Conservation (phyloP, 2,797 vertebrate genomes). For the Etheostoma nigrum region DNA sequence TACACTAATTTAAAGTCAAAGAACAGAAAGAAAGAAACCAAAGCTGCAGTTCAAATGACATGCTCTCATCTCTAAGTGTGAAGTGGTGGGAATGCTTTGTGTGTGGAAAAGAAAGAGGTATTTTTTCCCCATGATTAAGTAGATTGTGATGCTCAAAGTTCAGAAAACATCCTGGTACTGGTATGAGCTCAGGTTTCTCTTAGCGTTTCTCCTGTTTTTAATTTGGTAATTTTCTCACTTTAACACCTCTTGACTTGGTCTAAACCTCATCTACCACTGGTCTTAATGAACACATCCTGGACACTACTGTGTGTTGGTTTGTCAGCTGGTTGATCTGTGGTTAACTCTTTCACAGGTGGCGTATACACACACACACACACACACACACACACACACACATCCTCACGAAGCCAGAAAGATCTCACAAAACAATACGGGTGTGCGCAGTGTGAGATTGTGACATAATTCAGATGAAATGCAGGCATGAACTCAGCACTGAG, state of each 20-base stretch:
- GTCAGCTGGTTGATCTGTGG: conserved; percentile 39
- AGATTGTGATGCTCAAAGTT: not conserved
- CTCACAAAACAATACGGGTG: conserved; percentile 3
- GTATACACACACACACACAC: conserved; percentile 18
- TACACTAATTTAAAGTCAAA: conserved; percentile 38
- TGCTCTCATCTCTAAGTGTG: conserved; percentile 3
- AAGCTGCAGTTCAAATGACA: conserved; percentile 24
- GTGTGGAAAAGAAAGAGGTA: not conserved
- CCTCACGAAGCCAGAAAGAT: conserved; percentile 3
- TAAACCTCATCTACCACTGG: conserved; percentile 14
- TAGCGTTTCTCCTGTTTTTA: conserved; percentile 21
- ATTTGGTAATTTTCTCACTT: conserved; percentile 33
- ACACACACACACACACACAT: not conserved
- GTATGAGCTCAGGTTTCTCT: not conserved
- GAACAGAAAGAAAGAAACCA: conserved; percentile 51
- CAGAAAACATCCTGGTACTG: not conserved
- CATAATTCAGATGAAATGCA: conserved; percentile 11
- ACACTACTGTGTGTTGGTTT: conserved; percentile 33
- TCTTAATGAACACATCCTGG: conserved; percentile 40
- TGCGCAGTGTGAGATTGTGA: conserved; percentile 1
- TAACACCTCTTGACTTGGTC: conserved; percentile 11
- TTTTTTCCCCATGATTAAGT: not conserved
- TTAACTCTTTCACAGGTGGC: conserved; percentile 32
- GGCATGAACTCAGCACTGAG: not conserved
- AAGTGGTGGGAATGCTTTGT: conserved; percentile 20